A percentile compares a stretch with the other conserved stretches of the same genome.
Evolutionary conservation across 2,888 invertebrate genomes (phyloP).

Genomic region (Nephrotoma guestfalica): DNA sequence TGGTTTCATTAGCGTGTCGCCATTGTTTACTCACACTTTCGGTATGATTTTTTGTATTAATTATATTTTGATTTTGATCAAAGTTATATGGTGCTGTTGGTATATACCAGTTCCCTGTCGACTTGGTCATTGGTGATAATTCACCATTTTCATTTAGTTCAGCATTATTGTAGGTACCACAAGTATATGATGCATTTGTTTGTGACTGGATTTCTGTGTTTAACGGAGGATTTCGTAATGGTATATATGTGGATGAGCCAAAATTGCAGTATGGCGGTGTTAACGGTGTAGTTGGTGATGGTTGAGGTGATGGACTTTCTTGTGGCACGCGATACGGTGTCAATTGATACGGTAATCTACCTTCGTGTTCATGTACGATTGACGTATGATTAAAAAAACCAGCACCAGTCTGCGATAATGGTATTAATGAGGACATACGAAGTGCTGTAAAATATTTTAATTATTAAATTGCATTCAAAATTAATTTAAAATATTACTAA

Average conservation of each 20-base stretch:
- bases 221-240: background rate
- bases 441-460: background rate
- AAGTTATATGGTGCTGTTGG: constrained; percentile 8
- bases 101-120: constrained; percentile 6
- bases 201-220: constrained; percentile 18
- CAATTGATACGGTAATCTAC: constrained; percentile 24
- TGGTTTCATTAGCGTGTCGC: background rate
- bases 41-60: constrained; percentile 3
- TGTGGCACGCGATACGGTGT: constrained; percentile 20
- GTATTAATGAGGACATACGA: background rate
- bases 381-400: constrained; percentile 17
- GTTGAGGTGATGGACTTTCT: constrained; percentile 29
- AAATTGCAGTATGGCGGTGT: constrained; percentile 20
- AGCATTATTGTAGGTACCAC: background rate
- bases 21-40: background rate
- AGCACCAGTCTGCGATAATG: background rate
- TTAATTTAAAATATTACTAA: background rate
- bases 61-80: background rate
- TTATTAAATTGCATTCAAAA: background rate
- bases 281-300: constrained; percentile 21
- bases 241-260: constrained; percentile 14
- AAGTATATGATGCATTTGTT: background rate
- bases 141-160: constrained; percentile 4
- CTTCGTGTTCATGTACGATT: constrained; percentile 30
- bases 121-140: background rate